Evolutionary conservation across 1,140 invertebrate species (phyloP).

Genomic region (Musca domestica): DNA sequence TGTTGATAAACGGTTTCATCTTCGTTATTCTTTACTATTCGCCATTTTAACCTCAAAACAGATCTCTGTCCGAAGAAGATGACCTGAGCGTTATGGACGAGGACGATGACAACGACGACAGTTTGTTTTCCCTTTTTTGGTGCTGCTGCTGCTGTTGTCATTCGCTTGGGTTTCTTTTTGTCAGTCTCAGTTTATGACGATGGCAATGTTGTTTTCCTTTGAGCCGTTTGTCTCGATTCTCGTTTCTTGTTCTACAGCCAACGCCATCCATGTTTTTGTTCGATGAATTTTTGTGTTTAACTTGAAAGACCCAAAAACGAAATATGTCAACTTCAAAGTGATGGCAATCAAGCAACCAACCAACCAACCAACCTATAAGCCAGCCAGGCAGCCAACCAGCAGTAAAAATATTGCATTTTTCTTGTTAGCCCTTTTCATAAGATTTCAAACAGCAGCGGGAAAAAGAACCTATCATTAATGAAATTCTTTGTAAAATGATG

Average conservation of each 20-base stretch:
- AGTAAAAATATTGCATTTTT: too few relatives aligned
- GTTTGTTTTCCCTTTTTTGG: background rate
- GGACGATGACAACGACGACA: background rate
- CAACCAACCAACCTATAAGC: too few relatives aligned
- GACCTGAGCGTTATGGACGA: background rate
- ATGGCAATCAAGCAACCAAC: too few relatives aligned
- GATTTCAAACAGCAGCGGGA: too few relatives aligned
- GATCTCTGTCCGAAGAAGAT: background rate
- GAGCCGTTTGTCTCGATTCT: background rate
- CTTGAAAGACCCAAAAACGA: too few relatives aligned
- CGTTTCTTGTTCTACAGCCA: background rate
- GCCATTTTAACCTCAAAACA: background rate
- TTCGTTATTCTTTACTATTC: background rate
- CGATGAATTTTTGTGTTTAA: too few relatives aligned
- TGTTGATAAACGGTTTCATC: background rate
- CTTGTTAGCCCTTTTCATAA: too few relatives aligned
- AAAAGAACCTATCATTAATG: too few relatives aligned
- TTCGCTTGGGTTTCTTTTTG: background rate
- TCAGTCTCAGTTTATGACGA: background rate
- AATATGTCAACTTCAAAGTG: too few relatives aligned
- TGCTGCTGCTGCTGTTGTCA: background rate
- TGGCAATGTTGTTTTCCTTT: conserved; percentile 1
- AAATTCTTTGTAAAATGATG: too few relatives aligned
- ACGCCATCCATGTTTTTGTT: too few relatives aligned
- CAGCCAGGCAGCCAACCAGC: too few relatives aligned